Percentiles rank a stretch among this genome's conserved stretches.
Conservation (phyloP, 2,888 invertebrate species). For the Tenthredo distinguenda region DNA sequence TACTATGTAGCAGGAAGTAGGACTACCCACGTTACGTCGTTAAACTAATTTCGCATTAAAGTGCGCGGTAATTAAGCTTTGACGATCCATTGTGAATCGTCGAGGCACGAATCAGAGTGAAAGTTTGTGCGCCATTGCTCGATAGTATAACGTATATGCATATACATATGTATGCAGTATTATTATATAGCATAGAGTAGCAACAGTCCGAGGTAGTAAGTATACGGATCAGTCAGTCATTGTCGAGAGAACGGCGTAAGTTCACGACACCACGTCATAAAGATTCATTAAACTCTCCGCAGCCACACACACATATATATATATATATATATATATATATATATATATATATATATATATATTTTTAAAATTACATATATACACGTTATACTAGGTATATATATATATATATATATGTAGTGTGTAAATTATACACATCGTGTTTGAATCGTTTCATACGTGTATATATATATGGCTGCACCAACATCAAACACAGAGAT, state of each 20-base stretch:
- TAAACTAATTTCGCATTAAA: constrained; percentile 53
- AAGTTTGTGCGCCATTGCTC: constrained; percentile 71
- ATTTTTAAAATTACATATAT: not conserved
- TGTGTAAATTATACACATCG: constrained; percentile 67
- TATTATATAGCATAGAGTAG: not conserved
- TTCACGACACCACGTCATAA: constrained; percentile 78
- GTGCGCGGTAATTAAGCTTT: constrained; percentile 51
- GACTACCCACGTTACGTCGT: constrained; percentile 52
- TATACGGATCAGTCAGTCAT: constrained; percentile 74
- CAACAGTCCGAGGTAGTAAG: constrained; percentile 1
- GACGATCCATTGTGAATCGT: constrained; percentile 51
- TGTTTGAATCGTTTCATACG: not conserved
- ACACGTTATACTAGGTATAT: constrained; percentile 32
- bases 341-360: not conserved
- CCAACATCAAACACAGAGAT: constrained; percentile 17
- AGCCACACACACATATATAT: constrained; percentile 49
- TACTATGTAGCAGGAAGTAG: constrained; percentile 49
- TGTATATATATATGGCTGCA: not conserved
- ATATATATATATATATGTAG: constrained; percentile 23
- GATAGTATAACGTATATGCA: not conserved
- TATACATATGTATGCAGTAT: not conserved
- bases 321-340: not conserved
- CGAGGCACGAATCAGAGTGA: constrained; percentile 44
- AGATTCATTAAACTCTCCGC: constrained; percentile 76
- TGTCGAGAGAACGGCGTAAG: constrained; percentile 75